These are phyloP conservation scores for Arnoldichthys spilopterus DNA, from an alignment of 2,797 vertebrate genomes.

Conservation along the genomic window DNA sequence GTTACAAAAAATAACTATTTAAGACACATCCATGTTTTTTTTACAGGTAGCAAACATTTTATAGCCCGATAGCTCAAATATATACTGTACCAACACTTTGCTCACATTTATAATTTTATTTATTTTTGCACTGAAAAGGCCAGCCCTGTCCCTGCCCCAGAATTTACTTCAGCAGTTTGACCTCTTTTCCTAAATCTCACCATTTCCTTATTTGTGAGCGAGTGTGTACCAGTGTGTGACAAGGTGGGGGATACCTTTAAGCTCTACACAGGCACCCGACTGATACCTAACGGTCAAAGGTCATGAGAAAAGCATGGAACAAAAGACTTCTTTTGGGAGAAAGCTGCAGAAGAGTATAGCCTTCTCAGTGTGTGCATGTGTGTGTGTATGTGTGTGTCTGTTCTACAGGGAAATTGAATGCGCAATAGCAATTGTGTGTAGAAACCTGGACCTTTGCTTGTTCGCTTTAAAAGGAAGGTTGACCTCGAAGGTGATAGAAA, in stretches of 20 bases:
- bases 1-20: too few species aligned
- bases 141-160: neutral
- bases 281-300: conserved; percentile 57
- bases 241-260: conserved; percentile 45
- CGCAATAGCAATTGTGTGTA: conserved; percentile 17
- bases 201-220: conserved; percentile 1
- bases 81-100: too few species aligned
- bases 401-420: conserved; percentile 27
- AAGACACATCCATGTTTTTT: too few species aligned
- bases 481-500: conserved; percentile 44
- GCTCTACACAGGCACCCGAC: conserved; percentile 55
- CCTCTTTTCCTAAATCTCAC: conserved; percentile 28
- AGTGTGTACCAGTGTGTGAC: conserved; percentile 33
- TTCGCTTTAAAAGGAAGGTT: conserved; percentile 33
- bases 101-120: too few species aligned
- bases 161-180: conserved; percentile 24
- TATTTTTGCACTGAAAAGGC: too few species aligned
- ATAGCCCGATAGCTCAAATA: too few species aligned
- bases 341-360: conserved; percentile 35
- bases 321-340: conserved; percentile 56
- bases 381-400: conserved; percentile 13
- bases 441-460: conserved; percentile 22
- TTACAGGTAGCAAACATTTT: too few species aligned
- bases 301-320: conserved; percentile 65
- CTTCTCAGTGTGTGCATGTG: conserved; percentile 12